Evolutionary conservation across 2,888 invertebrate genomes (phyloP).

Genomic region (Tenthredo scrophulariae): DNA sequence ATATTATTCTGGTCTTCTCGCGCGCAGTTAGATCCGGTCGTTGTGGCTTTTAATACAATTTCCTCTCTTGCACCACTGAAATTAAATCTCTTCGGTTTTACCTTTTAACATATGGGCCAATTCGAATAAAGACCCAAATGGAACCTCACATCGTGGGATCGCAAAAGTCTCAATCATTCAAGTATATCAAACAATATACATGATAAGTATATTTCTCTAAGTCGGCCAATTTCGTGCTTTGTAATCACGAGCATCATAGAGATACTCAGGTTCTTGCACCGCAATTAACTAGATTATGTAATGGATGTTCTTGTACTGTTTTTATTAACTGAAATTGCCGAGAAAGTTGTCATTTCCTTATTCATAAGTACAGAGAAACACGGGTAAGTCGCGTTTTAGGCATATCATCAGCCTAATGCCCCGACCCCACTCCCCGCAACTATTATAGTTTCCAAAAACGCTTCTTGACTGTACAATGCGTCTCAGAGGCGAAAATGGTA

Average conservation of each 20-base stretch:
- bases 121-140: background rate
- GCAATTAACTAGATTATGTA: slow-evolving; percentile 13
- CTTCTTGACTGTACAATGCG: background rate
- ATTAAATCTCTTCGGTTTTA: slow-evolving; percentile 20
- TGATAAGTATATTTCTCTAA: background rate
- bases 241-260: background rate
- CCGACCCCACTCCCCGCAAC: background rate
- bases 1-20: slow-evolving; percentile 34
- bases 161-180: background rate
- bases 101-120: background rate
- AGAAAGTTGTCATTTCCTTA: slow-evolving; percentile 2
- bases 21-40: slow-evolving; percentile 36
- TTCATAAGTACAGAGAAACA: background rate
- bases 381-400: background rate
- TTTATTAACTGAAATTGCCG: slow-evolving; percentile 2
- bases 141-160: background rate
- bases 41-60: slow-evolving; percentile 43
- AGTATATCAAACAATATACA: background rate
- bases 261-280: background rate
- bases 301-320: background rate
- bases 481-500: background rate
- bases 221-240: background rate
- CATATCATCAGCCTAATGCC: background rate
- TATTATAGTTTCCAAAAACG: background rate
- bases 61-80: slow-evolving; percentile 37